Percentiles rank a stretch among this genome's conserved stretches.
phyloP scores from a whole-genome alignment of 2,113 vertebrate genomes.

The Mola mola region DNA sequence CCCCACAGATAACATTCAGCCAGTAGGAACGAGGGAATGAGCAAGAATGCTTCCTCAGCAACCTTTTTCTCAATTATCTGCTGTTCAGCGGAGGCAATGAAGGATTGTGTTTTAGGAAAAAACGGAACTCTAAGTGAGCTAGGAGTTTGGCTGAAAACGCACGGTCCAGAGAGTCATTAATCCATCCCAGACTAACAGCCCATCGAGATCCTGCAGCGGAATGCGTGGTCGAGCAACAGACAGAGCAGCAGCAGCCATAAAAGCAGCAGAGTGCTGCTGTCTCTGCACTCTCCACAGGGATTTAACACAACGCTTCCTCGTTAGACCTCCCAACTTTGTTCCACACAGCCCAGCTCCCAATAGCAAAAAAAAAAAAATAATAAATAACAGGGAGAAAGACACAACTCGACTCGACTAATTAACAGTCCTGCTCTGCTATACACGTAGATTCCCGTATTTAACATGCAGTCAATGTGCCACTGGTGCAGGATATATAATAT shows the following conservation, averaged over 20 bases:
- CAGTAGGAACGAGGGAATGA: slow-evolving; percentile 21
- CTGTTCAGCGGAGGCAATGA: slow-evolving; percentile 53
- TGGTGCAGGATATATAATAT: slow-evolving; percentile 60
- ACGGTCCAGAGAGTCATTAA: slow-evolving; percentile 62
- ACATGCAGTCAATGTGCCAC: slow-evolving; percentile 51
- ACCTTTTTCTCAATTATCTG: slow-evolving; percentile 58
- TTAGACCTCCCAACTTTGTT: slow-evolving; percentile 63
- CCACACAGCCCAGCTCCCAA: slow-evolving; percentile 42
- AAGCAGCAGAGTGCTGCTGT: slow-evolving; percentile 50
- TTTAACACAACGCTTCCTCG: slow-evolving; percentile 64
- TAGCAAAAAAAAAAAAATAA: slow-evolving; percentile 45
- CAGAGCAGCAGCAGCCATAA: slow-evolving; percentile 57
- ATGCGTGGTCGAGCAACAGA: slow-evolving; percentile 60
- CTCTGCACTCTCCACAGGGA: slow-evolving; percentile 61
- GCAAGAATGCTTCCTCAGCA: slow-evolving; percentile 57
- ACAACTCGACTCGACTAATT: slow-evolving; percentile 47
- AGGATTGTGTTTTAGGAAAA: slow-evolving; percentile 39
- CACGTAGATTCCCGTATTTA: slow-evolving; percentile 40
- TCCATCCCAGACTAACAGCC: slow-evolving; percentile 44
- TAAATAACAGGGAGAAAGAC: slow-evolving; percentile 33
- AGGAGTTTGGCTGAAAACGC: slow-evolving; percentile 51
- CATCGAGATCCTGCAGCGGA: slow-evolving; percentile 54
- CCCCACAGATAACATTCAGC: slow-evolving; percentile 37
- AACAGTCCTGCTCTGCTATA: slow-evolving; percentile 42
- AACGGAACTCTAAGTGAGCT: slow-evolving; percentile 39